Evolutionary conservation across 1,140 invertebrate species (phyloP).

Genomic region (Drosophila chauvacae): DNA sequence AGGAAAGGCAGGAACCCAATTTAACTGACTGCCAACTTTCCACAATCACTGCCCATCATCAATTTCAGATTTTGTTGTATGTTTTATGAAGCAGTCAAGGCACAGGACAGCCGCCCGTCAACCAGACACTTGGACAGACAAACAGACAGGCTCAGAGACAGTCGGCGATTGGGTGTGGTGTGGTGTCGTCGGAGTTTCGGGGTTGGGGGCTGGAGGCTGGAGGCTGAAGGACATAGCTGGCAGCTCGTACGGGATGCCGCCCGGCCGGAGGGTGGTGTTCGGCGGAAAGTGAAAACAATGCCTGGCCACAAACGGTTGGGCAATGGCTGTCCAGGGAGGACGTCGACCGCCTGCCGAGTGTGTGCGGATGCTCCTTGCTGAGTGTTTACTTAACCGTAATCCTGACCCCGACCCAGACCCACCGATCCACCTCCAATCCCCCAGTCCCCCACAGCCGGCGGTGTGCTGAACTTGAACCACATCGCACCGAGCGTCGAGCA

Average conservation of each 20-base stretch:
- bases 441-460: constrained; percentile 1
- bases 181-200: background rate
- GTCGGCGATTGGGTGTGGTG: constrained; percentile 23
- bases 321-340: constrained; percentile 65
- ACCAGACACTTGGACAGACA: constrained; percentile 48
- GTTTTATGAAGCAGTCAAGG: constrained; percentile 74
- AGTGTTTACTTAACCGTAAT: constrained; percentile 80
- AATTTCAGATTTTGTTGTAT: constrained; percentile 83
- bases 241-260: constrained; percentile 13
- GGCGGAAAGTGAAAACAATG: constrained; percentile 77
- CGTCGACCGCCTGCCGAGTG: constrained; percentile 48
- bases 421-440: constrained; percentile 3
- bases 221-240: constrained; percentile 2
- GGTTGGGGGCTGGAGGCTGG: background rate
- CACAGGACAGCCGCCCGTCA: constrained; percentile 58
- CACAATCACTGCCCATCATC: constrained; percentile 83
- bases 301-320: constrained; percentile 63
- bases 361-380: constrained; percentile 62
- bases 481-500: constrained; percentile 44
- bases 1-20: constrained; percentile 71
- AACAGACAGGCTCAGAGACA: constrained; percentile 46
- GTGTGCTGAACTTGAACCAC: constrained; percentile 67
- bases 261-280: constrained; percentile 6
- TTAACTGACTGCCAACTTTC: constrained; percentile 82
- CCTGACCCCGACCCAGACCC: constrained; percentile 41